Percentiles rank a stretch among this genome's conserved stretches.
phyloP scores from a whole-genome alignment of 2,113 vertebrate genomes.

The Neodontobutis hainanensis region DNA sequence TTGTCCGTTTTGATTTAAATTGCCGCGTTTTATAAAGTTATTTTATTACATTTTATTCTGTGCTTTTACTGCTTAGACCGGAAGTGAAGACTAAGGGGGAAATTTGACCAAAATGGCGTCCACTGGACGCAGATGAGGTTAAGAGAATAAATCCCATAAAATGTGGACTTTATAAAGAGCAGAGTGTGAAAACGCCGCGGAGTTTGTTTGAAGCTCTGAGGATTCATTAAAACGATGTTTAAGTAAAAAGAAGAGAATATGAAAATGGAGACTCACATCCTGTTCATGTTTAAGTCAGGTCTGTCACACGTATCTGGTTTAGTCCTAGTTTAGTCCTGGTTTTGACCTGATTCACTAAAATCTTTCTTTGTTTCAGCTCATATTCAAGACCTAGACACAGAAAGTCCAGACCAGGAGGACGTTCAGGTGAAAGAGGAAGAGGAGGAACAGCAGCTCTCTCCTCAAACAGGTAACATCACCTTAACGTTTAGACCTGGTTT shows the following conservation, averaged over 20 bases:
- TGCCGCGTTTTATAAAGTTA: neutral
- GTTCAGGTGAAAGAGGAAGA: no score
- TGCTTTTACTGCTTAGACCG: neutral
- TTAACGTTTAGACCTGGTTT: neutral
- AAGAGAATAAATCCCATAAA: neutral
- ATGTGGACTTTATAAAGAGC: neutral
- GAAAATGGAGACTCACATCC: neutral
- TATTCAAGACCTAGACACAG: no score
- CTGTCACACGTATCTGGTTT: neutral
- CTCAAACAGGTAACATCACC: no score
- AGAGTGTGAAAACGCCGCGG: neutral
- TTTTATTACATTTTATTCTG: neutral
- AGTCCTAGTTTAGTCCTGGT: neutral
- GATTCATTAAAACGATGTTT: no score
- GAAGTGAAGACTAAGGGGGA: neutral
- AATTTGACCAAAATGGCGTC: slow-evolving; percentile 2
- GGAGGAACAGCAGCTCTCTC: no score
- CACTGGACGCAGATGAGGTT: neutral
- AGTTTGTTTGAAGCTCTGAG: no score
- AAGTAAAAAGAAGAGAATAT: neutral
- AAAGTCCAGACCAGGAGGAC: no score
- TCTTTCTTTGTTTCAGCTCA: no score
- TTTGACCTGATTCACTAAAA: neutral
- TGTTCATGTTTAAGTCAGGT: neutral
- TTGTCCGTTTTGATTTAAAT: neutral